Percentiles rank a stretch among this genome's conserved stretches.
These are phyloP conservation scores for Bombus cullumanus DNA, from an alignment of 1,140 invertebrate species.

Conservation along the genomic window DNA sequence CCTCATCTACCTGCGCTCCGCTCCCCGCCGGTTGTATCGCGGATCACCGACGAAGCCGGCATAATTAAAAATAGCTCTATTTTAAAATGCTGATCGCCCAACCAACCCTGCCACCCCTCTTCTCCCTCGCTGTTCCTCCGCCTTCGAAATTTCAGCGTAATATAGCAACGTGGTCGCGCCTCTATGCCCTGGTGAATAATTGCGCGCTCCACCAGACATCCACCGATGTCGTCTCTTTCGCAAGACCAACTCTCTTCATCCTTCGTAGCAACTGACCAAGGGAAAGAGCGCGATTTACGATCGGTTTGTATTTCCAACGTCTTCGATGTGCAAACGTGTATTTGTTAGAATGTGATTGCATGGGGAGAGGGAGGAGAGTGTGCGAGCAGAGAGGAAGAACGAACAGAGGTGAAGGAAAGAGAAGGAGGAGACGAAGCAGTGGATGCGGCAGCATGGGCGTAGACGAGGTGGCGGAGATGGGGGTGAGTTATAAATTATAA, in stretches of 20 bases:
- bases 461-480: conserved; percentile 44
- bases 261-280: no score
- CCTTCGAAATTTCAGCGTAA: conserved; percentile 16
- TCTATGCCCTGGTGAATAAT: conserved; percentile 25
- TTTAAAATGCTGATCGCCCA: conserved; percentile 70
- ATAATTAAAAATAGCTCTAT: conserved; percentile 76
- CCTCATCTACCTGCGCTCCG: not conserved
- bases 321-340: no score
- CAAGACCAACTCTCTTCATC: no score
- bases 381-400: not conserved
- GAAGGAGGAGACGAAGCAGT: conserved; percentile 13
- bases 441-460: conserved; percentile 33
- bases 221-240: no score
- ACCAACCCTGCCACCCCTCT: not conserved
- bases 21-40: not conserved
- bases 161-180: not conserved
- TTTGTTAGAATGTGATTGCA: no score
- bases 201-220: not conserved
- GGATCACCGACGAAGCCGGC: conserved; percentile 67
- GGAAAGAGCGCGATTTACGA: no score
- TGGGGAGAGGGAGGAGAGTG: no score
- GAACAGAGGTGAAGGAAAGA: conserved; percentile 13
- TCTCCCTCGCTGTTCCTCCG: not conserved
- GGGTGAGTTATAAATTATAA: conserved; percentile 72
- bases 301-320: no score